phyloP scores from a whole-genome alignment of 2,113 vertebrate species.

The Ochotona curzoniae region DNA sequence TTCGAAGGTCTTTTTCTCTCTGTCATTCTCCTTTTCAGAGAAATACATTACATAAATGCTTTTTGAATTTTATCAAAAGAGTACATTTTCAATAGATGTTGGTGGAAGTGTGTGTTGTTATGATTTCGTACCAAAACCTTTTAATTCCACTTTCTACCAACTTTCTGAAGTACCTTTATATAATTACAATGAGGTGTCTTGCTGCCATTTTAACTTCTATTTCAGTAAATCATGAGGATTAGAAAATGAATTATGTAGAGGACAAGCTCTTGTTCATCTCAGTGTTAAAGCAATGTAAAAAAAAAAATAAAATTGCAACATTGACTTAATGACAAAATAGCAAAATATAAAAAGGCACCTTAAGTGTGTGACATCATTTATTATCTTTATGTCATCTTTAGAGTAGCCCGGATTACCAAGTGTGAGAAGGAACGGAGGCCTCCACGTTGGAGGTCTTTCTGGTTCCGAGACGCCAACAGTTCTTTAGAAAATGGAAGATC shows the following conservation, averaged over 20 bases:
- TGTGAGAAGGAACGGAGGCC: not conserved
- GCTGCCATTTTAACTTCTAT: not conserved
- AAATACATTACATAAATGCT: too few relatives aligned
- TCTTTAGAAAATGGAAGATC: not conserved
- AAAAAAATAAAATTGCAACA: not conserved
- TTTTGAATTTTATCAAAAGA: too few relatives aligned
- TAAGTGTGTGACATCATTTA: not conserved
- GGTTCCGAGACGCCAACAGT: not conserved
- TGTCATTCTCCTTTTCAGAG: too few relatives aligned
- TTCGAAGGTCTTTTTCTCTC: too few relatives aligned
- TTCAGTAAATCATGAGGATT: not conserved
- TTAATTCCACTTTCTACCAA: too few relatives aligned
- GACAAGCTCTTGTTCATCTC: conserved; percentile 29
- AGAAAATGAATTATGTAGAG: conserved; percentile 22
- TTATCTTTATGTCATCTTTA: not conserved
- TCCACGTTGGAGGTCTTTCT: accelerated
- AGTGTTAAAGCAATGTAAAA: not conserved
- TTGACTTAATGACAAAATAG: not conserved
- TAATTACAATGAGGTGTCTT: not conserved
- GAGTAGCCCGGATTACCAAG: not conserved
- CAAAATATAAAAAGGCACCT: not conserved
- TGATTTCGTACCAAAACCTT: too few relatives aligned
- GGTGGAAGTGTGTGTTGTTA: too few relatives aligned
- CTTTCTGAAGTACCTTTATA: too few relatives aligned
- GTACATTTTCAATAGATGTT: too few relatives aligned